Percentiles rank a stretch among this genome's conserved stretches.
Conservation (phyloP, 2,113 vertebrate species). For the Petromus typicus region DNA sequence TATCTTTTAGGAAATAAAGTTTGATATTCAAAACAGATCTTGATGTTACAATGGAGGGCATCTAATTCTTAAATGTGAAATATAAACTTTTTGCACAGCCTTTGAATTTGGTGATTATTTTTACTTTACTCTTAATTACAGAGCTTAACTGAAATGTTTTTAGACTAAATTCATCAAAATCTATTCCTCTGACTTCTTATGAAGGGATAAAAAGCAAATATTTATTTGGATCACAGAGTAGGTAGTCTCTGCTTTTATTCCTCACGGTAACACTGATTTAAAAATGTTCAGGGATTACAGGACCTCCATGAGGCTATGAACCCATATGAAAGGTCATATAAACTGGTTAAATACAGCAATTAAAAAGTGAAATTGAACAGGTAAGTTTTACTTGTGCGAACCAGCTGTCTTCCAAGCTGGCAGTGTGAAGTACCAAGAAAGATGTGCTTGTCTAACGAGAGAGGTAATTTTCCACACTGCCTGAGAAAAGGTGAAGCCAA, state of each 20-base stretch:
- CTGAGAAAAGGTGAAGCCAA: not conserved
- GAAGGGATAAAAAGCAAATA: not conserved
- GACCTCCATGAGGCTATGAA: not conserved
- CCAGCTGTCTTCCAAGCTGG: not conserved
- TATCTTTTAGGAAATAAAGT: not conserved
- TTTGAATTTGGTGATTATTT: constrained; percentile 12
- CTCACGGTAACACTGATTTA: not conserved
- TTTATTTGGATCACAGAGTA: not conserved
- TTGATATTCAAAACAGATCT: not conserved
- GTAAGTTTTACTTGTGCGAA: not conserved
- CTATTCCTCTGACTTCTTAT: not conserved
- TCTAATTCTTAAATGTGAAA: not conserved
- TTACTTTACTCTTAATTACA: not conserved
- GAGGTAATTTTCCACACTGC: not conserved
- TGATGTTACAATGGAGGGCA: not conserved
- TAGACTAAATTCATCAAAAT: not conserved
- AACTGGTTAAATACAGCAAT: not conserved
- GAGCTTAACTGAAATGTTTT: not conserved
- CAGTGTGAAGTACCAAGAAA: not conserved
- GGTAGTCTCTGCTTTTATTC: not conserved
- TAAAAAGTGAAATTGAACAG: not conserved
- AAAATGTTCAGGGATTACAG: not conserved
- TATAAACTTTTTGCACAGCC: not conserved
- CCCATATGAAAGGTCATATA: not conserved
- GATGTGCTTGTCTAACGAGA: not conserved